These are phyloP conservation scores for Rhagophthalmus giganteus DNA, from an alignment of 2,888 invertebrate species.

Conservation along the genomic window DNA sequence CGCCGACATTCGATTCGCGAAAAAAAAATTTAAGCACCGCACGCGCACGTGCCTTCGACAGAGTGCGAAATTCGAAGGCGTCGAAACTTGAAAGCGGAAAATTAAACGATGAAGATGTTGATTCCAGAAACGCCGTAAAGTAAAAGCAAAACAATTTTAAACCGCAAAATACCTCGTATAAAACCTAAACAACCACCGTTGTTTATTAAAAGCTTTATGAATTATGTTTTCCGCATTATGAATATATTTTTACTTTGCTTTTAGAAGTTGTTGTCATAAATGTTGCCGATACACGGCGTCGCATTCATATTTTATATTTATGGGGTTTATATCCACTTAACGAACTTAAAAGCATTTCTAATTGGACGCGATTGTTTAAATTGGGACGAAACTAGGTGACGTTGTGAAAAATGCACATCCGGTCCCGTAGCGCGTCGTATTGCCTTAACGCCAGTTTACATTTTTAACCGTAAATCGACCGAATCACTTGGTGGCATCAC, in stretches of 20 bases:
- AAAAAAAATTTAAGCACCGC: constrained; percentile 6
- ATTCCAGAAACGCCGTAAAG: constrained; percentile 11
- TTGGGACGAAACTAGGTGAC: constrained; percentile 8
- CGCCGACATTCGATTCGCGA: too few relatives aligned
- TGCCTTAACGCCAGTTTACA: constrained; percentile 5
- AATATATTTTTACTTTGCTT: constrained; percentile 37
- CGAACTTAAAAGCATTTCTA: constrained; percentile 41
- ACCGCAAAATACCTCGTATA: constrained; percentile 38
- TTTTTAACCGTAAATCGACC: constrained; percentile 25
- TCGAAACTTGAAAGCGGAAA: constrained; percentile 17
- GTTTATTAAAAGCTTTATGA: constrained; percentile 43
- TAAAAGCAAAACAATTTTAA: constrained; percentile 22
- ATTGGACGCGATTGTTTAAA: constrained; percentile 14
- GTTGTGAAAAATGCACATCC: constrained; percentile 12
- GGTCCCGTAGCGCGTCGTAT: constrained; percentile 6
- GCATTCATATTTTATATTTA: constrained; percentile 44
- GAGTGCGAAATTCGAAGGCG: constrained; percentile 10
- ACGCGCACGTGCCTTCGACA: not conserved
- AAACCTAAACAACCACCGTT: constrained; percentile 43
- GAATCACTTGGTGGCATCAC: constrained; percentile 22
- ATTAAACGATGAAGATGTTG: constrained; percentile 13
- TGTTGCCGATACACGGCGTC: constrained; percentile 37
- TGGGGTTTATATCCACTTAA: constrained; percentile 44
- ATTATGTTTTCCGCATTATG: constrained; percentile 44
- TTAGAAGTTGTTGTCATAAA: constrained; percentile 26